Conservation (phyloP, 1,140 invertebrate species). For the Ditylenchus dipsaci region DNA sequence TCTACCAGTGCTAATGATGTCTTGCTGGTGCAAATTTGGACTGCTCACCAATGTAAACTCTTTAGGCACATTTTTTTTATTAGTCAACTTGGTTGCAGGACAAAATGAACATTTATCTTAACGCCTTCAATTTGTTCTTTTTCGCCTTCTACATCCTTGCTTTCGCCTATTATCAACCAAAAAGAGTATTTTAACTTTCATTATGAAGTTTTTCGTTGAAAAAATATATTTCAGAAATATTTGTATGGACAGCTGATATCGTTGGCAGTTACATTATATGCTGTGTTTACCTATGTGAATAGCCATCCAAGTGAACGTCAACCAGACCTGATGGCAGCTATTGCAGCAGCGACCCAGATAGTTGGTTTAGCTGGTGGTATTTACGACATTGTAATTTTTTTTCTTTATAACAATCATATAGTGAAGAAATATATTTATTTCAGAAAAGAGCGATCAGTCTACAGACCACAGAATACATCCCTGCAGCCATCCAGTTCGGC, state of each 20-base stretch:
- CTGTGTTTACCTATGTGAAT: conserved; percentile 50
- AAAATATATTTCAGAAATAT: conserved; percentile 44
- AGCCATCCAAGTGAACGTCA: conserved; percentile 22
- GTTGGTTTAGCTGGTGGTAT: conserved; percentile 49
- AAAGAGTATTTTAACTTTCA: conserved; percentile 35
- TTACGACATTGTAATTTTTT: conserved; percentile 49
- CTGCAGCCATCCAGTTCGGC: conserved; percentile 51
- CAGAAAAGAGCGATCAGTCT: conserved; percentile 50
- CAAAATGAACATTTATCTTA: conserved; percentile 49
- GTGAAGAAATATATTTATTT: too few species aligned
- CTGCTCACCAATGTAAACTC: conserved; percentile 42
- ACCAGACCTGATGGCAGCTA: conserved; percentile 49
- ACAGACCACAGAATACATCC: conserved; percentile 53
- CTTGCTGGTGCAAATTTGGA: conserved; percentile 52
- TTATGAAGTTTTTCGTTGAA: background rate
- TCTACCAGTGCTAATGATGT: conserved; percentile 53
- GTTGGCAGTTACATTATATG: conserved; percentile 23
- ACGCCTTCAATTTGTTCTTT: conserved; percentile 48
- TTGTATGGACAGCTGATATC: conserved; percentile 42
- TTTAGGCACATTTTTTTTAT: background rate
- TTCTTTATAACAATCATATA: background rate
- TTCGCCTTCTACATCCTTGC: conserved; percentile 49
- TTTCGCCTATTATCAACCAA: conserved; percentile 57
- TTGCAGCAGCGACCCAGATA: conserved; percentile 54
- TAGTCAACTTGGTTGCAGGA: conserved; percentile 18